phyloP scores from a whole-genome alignment of 1,140 invertebrate genomes.

The Manduca sexta region DNA sequence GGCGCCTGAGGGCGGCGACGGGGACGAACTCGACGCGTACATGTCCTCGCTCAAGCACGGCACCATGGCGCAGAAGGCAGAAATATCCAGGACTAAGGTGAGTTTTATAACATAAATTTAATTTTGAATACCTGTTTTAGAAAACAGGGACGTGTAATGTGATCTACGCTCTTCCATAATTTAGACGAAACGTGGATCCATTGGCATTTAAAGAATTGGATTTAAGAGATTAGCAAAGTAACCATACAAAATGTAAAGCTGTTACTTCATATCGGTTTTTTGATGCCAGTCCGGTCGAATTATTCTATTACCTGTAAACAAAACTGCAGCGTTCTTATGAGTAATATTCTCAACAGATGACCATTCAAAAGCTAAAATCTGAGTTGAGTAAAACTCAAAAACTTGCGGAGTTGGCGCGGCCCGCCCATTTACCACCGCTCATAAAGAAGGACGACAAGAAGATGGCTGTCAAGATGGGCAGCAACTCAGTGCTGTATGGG shows the following conservation, averaged over 20 bases:
- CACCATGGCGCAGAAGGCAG: slow-evolving; percentile 56
- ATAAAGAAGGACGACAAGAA: slow-evolving; percentile 37
- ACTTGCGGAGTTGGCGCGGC: slow-evolving; percentile 86
- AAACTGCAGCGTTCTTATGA: too few species aligned
- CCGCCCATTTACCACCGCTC: slow-evolving; percentile 77
- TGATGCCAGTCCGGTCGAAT: too few species aligned
- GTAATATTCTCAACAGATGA: slow-evolving; percentile 59
- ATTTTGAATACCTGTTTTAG: too few species aligned
- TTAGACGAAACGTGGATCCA: too few species aligned
- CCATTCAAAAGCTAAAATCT: slow-evolving; percentile 79
- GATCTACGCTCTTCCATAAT: too few species aligned
- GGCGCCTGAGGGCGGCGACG: slow-evolving; percentile 38
- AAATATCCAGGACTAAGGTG: slow-evolving; percentile 66
- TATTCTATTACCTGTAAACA: too few species aligned
- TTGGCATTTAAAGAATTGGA: too few species aligned
- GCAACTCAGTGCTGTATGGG: slow-evolving; percentile 59
- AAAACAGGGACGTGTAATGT: too few species aligned
- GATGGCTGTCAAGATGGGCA: slow-evolving; percentile 35
- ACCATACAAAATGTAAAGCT: too few species aligned
- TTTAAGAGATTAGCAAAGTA: too few species aligned
- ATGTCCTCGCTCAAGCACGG: slow-evolving; percentile 77
- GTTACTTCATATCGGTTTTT: too few species aligned
- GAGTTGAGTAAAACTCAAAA: slow-evolving; percentile 81
- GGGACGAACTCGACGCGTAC: slow-evolving; percentile 81
- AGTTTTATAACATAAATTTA: neutral